Evolutionary conservation across 92 coral and sea anemone species (phyloP).

Genomic region (Phenganax marumi): DNA sequence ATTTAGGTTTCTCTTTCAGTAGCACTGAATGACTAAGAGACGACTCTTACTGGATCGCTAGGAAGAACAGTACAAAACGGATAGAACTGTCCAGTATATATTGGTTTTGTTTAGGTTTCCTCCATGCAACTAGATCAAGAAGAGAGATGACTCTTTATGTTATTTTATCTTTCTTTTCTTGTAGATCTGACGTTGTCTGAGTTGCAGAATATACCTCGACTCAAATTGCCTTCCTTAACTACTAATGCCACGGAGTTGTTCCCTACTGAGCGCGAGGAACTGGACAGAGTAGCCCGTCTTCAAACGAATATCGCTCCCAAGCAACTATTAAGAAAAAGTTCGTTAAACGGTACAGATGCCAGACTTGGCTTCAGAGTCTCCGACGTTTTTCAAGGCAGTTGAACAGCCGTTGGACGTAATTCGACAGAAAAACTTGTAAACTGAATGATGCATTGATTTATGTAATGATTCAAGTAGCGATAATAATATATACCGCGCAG

Average conservation of each 20-base stretch:
- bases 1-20: too few relatives aligned
- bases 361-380: neutral
- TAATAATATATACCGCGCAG: too few relatives aligned
- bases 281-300: neutral
- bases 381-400: neutral
- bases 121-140: too few relatives aligned
- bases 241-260: neutral
- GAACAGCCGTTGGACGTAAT: too few relatives aligned
- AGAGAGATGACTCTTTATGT: neutral
- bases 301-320: neutral
- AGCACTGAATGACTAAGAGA: too few relatives aligned
- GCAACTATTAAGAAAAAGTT: neutral
- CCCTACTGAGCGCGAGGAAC: neutral
- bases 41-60: too few relatives aligned
- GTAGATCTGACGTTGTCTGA: neutral
- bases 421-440: too few relatives aligned
- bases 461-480: too few relatives aligned
- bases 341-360: slow-evolving; percentile 2
- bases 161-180: neutral
- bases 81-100: too few relatives aligned
- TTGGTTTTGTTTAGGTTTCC: too few relatives aligned
- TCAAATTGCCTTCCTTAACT: neutral
- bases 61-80: too few relatives aligned
- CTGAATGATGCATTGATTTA: too few relatives aligned
- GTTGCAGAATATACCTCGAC: slow-evolving; percentile 15